Percentiles rank a stretch among this genome's conserved stretches.
Conservation (phyloP, 2,113 vertebrate genomes). For the Tricholaema leucomelas region DNA sequence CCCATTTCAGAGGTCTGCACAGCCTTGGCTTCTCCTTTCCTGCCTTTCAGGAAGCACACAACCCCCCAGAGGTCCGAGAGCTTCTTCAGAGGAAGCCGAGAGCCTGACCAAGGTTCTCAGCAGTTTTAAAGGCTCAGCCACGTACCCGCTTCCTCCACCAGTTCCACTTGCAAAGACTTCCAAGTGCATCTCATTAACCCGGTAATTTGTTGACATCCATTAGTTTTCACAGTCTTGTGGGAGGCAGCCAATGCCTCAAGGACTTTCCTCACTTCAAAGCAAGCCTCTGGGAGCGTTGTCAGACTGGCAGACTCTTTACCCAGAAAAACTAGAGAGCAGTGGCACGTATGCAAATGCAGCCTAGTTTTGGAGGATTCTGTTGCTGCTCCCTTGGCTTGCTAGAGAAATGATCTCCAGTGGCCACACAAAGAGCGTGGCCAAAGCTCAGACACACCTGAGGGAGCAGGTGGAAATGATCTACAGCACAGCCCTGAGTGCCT, state of each 20-base stretch:
- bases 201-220: background rate
- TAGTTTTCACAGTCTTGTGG: background rate
- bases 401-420: background rate
- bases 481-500: fast-evolving
- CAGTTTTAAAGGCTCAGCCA: background rate
- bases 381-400: background rate
- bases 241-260: background rate
- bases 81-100: background rate
- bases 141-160: background rate
- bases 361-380: background rate
- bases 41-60: background rate
- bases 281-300: background rate
- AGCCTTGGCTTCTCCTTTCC: background rate
- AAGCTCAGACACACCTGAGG: background rate
- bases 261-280: constrained; percentile 2
- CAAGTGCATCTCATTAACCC: background rate
- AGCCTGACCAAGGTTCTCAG: fast-evolving
- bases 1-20: background rate
- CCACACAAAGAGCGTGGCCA: background rate
- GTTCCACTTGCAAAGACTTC: fast-evolving
- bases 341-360: background rate
- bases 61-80: background rate
- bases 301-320: background rate
- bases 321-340: background rate
- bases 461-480: background rate